Evolutionary conservation across 2,888 invertebrate species (phyloP).

Genomic region (Ypsolopha sequella): DNA sequence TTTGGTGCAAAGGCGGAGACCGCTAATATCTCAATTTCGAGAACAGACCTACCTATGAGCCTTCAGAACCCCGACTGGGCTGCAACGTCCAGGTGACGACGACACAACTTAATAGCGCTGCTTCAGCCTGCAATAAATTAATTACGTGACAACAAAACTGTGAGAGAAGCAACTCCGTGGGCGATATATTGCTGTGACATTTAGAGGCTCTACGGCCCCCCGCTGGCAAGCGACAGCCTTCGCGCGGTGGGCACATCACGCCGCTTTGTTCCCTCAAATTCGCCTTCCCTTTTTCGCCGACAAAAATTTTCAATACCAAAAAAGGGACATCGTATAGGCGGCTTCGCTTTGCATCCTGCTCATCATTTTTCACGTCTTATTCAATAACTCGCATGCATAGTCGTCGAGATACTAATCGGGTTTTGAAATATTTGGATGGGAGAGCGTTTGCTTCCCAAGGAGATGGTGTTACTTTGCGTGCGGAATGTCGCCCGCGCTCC

Average conservation of each 20-base stretch:
- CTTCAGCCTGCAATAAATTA: slow-evolving; percentile 58
- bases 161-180: slow-evolving; percentile 35
- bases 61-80: slow-evolving; percentile 32
- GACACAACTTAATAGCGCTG: slow-evolving; percentile 15
- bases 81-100: slow-evolving; percentile 22
- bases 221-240: slow-evolving; percentile 31
- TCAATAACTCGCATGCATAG: slow-evolving; percentile 65
- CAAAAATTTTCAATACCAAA: slow-evolving; percentile 7
- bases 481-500: slow-evolving; percentile 40
- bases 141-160: slow-evolving; percentile 62
- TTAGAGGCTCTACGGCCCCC: slow-evolving; percentile 35
- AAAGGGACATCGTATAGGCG: slow-evolving; percentile 44
- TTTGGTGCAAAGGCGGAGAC: slow-evolving; percentile 27
- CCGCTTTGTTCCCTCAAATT: slow-evolving; percentile 49
- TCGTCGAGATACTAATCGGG: slow-evolving; percentile 64
- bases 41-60: slow-evolving; percentile 52
- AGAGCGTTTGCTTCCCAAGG: slow-evolving; percentile 61
- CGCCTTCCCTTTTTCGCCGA: slow-evolving; percentile 29
- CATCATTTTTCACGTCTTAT: slow-evolving; percentile 71
- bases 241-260: slow-evolving; percentile 11
- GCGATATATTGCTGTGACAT: slow-evolving; percentile 27
- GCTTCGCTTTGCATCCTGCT: slow-evolving; percentile 52
- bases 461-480: slow-evolving; percentile 69
- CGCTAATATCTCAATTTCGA: slow-evolving; percentile 62
- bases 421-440: slow-evolving; percentile 66